Conservation (phyloP, 2,888 invertebrate genomes). For the Iphiclides podalirius region DNA sequence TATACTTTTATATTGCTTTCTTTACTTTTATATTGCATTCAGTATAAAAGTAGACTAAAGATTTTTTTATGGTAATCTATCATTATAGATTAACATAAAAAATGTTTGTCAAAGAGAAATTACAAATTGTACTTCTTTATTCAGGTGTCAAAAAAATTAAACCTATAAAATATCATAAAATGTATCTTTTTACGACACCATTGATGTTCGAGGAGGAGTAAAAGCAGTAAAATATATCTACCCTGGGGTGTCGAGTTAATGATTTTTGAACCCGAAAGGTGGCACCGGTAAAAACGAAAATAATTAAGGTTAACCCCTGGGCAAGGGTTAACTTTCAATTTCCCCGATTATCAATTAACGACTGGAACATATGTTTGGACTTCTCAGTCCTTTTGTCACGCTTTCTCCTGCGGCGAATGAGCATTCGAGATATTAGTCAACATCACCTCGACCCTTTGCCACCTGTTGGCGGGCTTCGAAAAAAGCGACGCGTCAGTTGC, state of each 20-base stretch:
- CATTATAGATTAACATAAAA: too few species aligned
- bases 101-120: too few species aligned
- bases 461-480: conserved; percentile 64
- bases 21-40: too few species aligned
- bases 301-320: conserved; percentile 28
- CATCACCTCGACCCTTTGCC: conserved; percentile 56
- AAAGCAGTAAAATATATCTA: conserved; percentile 15
- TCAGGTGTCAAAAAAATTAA: background rate
- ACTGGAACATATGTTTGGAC: conserved; percentile 72
- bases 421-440: conserved; percentile 56
- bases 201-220: background rate
- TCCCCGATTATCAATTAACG: conserved; percentile 72
- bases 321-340: conserved; percentile 67
- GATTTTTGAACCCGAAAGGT: conserved; percentile 30
- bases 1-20: too few species aligned
- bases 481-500: conserved; percentile 66
- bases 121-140: too few species aligned
- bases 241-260: conserved; percentile 33
- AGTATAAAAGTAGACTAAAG: too few species aligned
- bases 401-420: conserved; percentile 59
- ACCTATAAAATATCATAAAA: background rate
- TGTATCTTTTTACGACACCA: background rate
- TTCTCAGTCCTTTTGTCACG: conserved; percentile 61
- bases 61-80: too few species aligned
- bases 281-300: conserved; percentile 30